Conservation (phyloP, 1,140 invertebrate species). For the Calephelis virginiensis region DNA sequence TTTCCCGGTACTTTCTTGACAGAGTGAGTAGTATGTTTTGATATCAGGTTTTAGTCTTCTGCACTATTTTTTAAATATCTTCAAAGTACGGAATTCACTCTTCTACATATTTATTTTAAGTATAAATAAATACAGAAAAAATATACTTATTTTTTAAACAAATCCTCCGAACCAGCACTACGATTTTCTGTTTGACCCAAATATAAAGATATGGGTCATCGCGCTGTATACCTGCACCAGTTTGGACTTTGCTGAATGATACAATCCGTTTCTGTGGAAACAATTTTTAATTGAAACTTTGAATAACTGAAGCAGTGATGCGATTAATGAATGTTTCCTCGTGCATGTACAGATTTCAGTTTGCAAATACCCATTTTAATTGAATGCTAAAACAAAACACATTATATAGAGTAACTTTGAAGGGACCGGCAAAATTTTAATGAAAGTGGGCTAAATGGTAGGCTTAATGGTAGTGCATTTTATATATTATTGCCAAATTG, state of each 20-base stretch:
- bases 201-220: conserved; percentile 59
- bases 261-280: conserved; percentile 37
- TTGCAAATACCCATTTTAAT: conserved; percentile 14
- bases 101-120: no score
- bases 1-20: no score
- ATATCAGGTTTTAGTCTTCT: no score
- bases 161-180: background rate
- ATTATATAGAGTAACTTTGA: no score
- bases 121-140: background rate
- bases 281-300: conserved; percentile 44
- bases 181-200: conserved; percentile 57
- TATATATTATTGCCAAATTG: no score
- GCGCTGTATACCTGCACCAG: conserved; percentile 32
- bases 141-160: background rate
- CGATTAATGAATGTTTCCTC: conserved; percentile 27
- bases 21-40: no score
- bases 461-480: no score
- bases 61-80: no score
- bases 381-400: background rate
- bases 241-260: conserved; percentile 21
- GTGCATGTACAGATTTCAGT: conserved; percentile 9
- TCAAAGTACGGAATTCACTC: no score
- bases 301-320: conserved; percentile 32
- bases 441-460: no score
- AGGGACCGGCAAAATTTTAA: no score